Evolutionary conservation across 2,888 invertebrate genomes (phyloP), one percentile per base, ranked within the genome.

Genomic region (Carabus problematicus): DNA sequence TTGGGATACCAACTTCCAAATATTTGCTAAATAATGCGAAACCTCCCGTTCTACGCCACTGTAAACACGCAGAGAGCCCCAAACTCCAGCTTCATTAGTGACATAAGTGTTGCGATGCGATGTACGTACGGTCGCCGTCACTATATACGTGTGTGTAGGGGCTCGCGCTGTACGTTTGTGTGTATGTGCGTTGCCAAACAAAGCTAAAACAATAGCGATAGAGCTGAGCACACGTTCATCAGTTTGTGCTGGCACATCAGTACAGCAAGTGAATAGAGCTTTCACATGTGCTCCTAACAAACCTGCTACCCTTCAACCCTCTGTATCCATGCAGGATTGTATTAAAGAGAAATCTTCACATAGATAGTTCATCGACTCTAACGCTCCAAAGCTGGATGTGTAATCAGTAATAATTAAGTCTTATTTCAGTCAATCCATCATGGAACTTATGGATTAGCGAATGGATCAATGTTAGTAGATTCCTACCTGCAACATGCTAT

Each of bases 71-170:
- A n/a, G 29, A 29, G 43, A 18, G 29, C 6, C 6, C 40, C 43
- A 39, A 60, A 54, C 60, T 49, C 49, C 19, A 67, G 67, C 52
- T 67, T 67, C 60, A 67, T 67, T 67, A 67, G 60, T 52, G 60
- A 60, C 60, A 66, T 58, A 67, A 67, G 67, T 60, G 67, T 60
- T 60, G 49, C 52, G 56, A 58, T 66, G 66, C 67, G 52, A 52
- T 54, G 19, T 16, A 54, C 54, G 19, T 54, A 56, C 59, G 29
- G 18, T 59, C 39, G 16, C n/a, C 11, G 40, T 29, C 39, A 39
- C 39, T 14, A 14, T 18, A 6, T 29, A 29, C 29, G 14, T 56
- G 29, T 43, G 55, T 55, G 8, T 64, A 18, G 42, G 29, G 29
- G 56, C 59, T 59, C 40, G 40, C 45, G n/a, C 18, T 42, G 14